Evolutionary conservation across 1,140 invertebrate genomes (phyloP), one percentile per base, ranked within the genome.

Genomic region (Polyergus mexicanus): DNA sequence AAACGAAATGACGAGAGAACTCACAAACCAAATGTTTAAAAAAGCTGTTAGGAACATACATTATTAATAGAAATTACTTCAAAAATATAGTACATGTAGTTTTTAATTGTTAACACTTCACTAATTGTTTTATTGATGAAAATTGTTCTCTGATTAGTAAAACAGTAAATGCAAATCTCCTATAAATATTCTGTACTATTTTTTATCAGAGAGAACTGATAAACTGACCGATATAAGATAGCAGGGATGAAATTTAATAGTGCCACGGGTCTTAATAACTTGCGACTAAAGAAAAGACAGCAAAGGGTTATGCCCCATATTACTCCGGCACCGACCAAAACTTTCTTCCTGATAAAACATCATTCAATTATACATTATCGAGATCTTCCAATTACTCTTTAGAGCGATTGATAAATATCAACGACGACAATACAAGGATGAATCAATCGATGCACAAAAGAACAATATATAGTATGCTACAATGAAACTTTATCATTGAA

Each of bases 221-320:
- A 62, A 74, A 92, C 92, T 88, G 87, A 92, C 87, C 88, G 69
- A 86, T 77, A 75, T n/a, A 89, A 87, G 41, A 91, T 77, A 84
- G 84, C 68, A 56, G 89, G 89, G 75, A 91, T 89, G 32, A 92
- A 89, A 88, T 87, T 89, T 84, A 92, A 86, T 51, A 91, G 58
- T 80, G 68, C 58, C 58, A 60, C 63, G 4, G 85, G 65, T 51
- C 65, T 51, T 72, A 74, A 63, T 69, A 89, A 62, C 84, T 90
- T 92, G 56, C 85, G 75, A 76, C 60, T 91, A 75, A 91, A 56
- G 28, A 92, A 78, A 72, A 92, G 56, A 74, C 77, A 92, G 84
- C 84, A 92, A 58, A 92, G 11, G 41, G 84, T 90, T 68, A 92
- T 75, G 85, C 78, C 84, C 85, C 85, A 92, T 75, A 92, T 86